Percentiles rank a stretch among this genome's conserved stretches.
Conservation (phyloP, 1,140 invertebrate species). For the Pemphigus obesinymphae region DNA sequence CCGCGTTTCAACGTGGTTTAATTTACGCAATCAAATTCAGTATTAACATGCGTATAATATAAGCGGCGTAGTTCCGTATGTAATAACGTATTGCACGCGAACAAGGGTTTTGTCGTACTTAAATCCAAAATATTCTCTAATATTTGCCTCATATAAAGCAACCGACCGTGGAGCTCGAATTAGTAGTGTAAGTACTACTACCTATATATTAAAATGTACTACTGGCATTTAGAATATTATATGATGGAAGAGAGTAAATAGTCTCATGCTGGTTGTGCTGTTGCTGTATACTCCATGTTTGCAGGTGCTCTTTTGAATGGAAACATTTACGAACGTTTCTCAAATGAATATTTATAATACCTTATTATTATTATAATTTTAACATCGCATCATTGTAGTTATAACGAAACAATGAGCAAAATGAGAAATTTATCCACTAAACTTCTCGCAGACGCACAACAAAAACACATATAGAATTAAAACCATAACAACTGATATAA, state of each 20-base stretch:
- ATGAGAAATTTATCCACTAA: neutral
- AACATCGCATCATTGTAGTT: neutral
- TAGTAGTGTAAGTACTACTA: no score
- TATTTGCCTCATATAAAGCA: neutral
- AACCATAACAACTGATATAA: no score
- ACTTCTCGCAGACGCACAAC: no score
- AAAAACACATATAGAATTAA: no score
- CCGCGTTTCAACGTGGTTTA: no score
- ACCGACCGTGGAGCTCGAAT: neutral
- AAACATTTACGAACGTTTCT: neutral
- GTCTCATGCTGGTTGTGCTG: neutral
- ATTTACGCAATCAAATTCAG: no score
- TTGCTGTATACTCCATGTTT: neutral
- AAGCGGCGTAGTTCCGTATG: no score
- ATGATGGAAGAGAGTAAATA: no score
- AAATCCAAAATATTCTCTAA: neutral
- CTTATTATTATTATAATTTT: neutral
- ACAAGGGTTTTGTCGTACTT: no score
- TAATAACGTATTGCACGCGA: no score
- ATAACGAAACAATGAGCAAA: neutral
- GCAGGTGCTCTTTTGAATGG: neutral
- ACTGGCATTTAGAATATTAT: neutral
- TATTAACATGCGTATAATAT: no score
- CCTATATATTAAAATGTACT: neutral
- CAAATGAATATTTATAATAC: neutral